Percentiles rank a stretch among this genome's conserved stretches.
Conservation (phyloP, 2,888 invertebrate genomes). For the Thereva nobilitata region DNA sequence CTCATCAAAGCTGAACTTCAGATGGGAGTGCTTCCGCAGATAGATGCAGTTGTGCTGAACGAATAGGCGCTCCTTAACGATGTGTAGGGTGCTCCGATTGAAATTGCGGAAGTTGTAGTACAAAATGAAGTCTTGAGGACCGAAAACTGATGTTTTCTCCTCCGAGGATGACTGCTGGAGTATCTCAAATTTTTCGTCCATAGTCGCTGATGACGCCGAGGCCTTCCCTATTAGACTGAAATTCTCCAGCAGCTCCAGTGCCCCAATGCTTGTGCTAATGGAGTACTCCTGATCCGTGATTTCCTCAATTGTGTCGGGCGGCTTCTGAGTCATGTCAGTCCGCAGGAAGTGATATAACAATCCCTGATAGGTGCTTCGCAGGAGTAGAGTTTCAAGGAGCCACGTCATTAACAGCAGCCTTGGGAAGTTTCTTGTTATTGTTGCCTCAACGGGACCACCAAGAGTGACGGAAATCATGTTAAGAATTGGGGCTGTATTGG, state of each 20-base stretch:
- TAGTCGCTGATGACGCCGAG: background rate
- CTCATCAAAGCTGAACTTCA: slow-evolving; percentile 30
- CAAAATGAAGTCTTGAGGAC: slow-evolving; percentile 1
- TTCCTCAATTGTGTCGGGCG: too few species aligned
- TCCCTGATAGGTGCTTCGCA: slow-evolving; percentile 51
- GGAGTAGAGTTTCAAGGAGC: slow-evolving; percentile 47
- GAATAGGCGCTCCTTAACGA: slow-evolving; percentile 9
- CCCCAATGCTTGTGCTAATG: too few species aligned
- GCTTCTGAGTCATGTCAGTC: too few species aligned
- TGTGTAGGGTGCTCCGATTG: slow-evolving; percentile 8
- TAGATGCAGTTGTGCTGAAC: background rate
- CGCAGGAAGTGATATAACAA: too few species aligned
- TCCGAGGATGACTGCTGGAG: slow-evolving; percentile 4
- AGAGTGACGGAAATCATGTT: slow-evolving; percentile 45
- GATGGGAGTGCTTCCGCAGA: slow-evolving; percentile 24
- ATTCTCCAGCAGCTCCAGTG: too few species aligned
- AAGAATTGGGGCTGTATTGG: slow-evolving; percentile 43
- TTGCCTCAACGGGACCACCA: slow-evolving; percentile 42
- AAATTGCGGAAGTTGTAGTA: slow-evolving; percentile 18
- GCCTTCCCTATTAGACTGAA: too few species aligned
- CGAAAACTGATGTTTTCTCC: slow-evolving; percentile 2
- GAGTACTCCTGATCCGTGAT: too few species aligned
- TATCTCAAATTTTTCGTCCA: background rate
- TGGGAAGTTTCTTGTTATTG: slow-evolving; percentile 46
- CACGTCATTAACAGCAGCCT: slow-evolving; percentile 49